phyloP scores from a whole-genome alignment of 92 coral and sea anemone species.

The Parazoanthus swiftii region DNA sequence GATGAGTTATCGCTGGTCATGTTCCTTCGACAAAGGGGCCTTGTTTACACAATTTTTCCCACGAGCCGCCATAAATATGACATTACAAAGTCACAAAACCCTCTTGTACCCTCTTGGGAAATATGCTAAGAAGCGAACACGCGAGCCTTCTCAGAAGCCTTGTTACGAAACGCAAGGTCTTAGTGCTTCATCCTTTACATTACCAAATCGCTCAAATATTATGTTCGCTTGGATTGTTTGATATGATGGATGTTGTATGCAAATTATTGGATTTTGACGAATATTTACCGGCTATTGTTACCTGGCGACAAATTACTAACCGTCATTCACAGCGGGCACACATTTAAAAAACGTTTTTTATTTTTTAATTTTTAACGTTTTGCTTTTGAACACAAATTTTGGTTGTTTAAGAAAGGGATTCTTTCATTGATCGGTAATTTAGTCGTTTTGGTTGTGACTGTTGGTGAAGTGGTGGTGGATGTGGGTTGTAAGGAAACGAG shows the following conservation, averaged over 20 bases:
- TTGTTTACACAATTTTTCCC: constrained; percentile 27
- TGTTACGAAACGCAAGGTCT: not conserved
- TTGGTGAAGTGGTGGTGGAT: too few species aligned
- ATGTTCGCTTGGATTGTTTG: not conserved
- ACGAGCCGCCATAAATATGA: constrained; percentile 28
- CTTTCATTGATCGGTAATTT: too few species aligned
- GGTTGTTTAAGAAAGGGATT: too few species aligned
- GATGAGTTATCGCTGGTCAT: constrained; percentile 33
- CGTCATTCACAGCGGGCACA: constrained; percentile 32
- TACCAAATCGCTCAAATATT: not conserved
- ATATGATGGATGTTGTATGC: constrained; percentile 28
- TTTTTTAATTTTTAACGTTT: too few species aligned
- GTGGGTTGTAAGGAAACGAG: too few species aligned
- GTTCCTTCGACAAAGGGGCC: not conserved
- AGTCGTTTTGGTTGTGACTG: too few species aligned
- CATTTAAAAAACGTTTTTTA: too few species aligned
- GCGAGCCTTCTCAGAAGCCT: not conserved
- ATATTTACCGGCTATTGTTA: constrained; percentile 2
- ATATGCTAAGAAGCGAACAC: not conserved
- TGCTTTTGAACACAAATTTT: too few species aligned
- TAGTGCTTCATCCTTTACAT: not conserved
- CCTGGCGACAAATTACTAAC: constrained; percentile 30
- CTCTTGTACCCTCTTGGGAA: constrained; percentile 18
- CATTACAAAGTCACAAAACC: not conserved
- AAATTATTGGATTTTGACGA: constrained; percentile 25